Percentiles rank a stretch among this genome's conserved stretches.
Evolutionary conservation across 2,113 vertebrate genomes (phyloP).

Genomic region (Myotis davidii): DNA sequence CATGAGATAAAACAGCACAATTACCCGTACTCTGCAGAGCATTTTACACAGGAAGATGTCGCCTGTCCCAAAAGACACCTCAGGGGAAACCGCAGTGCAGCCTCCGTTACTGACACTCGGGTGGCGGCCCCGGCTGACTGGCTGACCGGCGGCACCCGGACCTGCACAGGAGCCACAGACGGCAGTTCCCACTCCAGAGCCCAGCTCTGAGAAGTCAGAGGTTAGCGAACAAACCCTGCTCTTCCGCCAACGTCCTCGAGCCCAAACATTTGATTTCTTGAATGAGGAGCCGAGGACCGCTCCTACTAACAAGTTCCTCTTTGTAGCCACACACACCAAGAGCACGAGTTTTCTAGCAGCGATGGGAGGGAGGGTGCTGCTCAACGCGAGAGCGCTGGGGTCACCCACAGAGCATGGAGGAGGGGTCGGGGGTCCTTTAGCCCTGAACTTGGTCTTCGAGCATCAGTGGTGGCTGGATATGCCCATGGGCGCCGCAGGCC

Average conservation of each 20-base stretch:
- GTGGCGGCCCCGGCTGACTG: no score
- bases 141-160: neutral
- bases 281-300: neutral
- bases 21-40: neutral
- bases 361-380: neutral
- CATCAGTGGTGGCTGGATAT: neutral
- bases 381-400: rapidly evolving
- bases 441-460: rapidly evolving
- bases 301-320: neutral
- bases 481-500: rapidly evolving
- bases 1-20: neutral
- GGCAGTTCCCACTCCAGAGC: neutral
- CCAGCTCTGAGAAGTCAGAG: neutral
- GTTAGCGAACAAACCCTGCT: neutral
- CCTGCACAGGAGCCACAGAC: rapidly evolving
- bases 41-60: rapidly evolving
- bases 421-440: rapidly evolving
- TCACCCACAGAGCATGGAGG: no score
- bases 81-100: neutral
- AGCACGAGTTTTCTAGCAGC: neutral
- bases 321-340: neutral
- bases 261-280: neutral
- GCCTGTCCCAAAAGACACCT: neutral
- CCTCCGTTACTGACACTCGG: rapidly evolving
- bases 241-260: neutral